Conservation (phyloP, 2,888 invertebrate species). For the Junonia oenone region DNA sequence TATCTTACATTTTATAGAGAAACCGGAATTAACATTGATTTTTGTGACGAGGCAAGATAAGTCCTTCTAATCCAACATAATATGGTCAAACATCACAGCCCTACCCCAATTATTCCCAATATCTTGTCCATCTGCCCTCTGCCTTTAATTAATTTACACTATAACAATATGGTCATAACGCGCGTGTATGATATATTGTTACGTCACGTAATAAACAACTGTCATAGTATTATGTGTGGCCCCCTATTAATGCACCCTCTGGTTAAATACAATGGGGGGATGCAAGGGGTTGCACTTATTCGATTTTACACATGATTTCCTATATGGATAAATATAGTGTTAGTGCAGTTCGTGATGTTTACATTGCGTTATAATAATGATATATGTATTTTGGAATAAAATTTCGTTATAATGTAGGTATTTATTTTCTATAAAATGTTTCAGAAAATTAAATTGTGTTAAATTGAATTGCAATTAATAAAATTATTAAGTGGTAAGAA, state of each 20-base stretch:
- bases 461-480: no score
- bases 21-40: no score
- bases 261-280: slow-evolving; percentile 13
- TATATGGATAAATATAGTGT: slow-evolving; percentile 13
- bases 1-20: no score
- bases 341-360: neutral
- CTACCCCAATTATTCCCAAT: neutral
- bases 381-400: no score
- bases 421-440: no score
- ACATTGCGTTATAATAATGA: neutral
- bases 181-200: slow-evolving; percentile 21
- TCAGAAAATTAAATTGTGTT: no score
- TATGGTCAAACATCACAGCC: neutral
- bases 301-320: slow-evolving; percentile 8
- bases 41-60: no score
- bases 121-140: slow-evolving; percentile 14
- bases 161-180: slow-evolving; percentile 17
- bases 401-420: no score
- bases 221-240: slow-evolving; percentile 10
- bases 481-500: no score
- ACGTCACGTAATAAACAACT: slow-evolving; percentile 10
- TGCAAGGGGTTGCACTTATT: slow-evolving; percentile 11
- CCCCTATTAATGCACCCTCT: slow-evolving; percentile 18
- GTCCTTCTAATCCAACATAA: neutral
- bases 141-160: slow-evolving; percentile 28